phyloP scores from a whole-genome alignment of 2,797 vertebrate species.

The Anisognathus igniventris region DNA sequence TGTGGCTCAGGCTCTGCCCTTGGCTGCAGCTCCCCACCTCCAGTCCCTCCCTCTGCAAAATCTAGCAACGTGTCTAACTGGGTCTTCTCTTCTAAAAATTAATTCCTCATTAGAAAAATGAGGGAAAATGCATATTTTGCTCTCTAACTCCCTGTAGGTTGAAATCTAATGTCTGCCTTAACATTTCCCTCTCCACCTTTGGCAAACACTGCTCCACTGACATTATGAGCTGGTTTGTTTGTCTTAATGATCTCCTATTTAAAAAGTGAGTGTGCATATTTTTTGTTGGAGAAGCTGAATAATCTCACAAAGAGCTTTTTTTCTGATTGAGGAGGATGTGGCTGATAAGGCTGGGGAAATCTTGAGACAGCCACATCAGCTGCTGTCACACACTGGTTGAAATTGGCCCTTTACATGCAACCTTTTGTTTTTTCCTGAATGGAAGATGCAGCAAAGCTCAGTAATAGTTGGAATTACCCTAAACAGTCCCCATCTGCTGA shows the following conservation, averaged over 20 bases:
- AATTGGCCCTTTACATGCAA: rapidly evolving
- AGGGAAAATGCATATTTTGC: rapidly evolving
- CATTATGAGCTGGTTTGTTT: not conserved
- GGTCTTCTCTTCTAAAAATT: not conserved
- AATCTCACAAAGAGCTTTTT: not conserved
- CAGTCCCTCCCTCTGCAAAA: not conserved
- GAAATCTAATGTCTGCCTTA: not conserved
- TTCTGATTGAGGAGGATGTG: not conserved
- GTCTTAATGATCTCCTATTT: not conserved
- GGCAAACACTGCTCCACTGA: not conserved
- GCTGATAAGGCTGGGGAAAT: not conserved
- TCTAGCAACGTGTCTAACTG: rapidly evolving
- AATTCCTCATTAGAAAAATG: not conserved
- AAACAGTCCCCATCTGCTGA: not conserved
- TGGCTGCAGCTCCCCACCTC: not conserved
- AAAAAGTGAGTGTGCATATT: not conserved
- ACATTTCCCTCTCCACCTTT: not conserved
- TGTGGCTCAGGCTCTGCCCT: not conserved
- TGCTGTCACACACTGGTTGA: not conserved
- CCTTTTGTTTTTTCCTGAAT: not conserved
- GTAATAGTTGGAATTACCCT: not conserved
- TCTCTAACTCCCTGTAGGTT: not conserved
- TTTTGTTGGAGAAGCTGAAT: not conserved
- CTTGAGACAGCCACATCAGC: not conserved
- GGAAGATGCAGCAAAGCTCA: not conserved